Percentiles rank a stretch among this genome's conserved stretches.
Conservation (phyloP, 2,797 vertebrate genomes). For the Esox masquinongy region DNA sequence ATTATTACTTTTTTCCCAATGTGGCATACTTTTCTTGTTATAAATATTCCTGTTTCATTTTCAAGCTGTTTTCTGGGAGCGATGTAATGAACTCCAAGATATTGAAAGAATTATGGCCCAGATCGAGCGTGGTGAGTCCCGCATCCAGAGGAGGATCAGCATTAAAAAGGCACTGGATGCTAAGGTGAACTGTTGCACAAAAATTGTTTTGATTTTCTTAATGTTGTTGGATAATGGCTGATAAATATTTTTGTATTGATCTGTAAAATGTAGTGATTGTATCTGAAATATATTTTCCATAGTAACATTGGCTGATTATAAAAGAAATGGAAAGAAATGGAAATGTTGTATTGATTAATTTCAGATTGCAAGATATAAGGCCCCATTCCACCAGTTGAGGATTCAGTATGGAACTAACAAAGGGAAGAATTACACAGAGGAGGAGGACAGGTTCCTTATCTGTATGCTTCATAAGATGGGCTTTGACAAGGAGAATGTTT, state of each 20-base stretch:
- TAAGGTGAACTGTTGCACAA: conserved; percentile 70
- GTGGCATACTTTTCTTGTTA: conserved; percentile 3
- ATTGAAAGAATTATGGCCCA: conserved; percentile 90
- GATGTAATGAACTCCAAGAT: conserved; percentile 87
- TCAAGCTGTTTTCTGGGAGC: conserved; percentile 87
- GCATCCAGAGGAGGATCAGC: conserved; percentile 86
- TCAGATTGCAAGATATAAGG: conserved; percentile 87
- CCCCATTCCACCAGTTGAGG: conserved; percentile 85
- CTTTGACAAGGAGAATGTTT: conserved; percentile 87
- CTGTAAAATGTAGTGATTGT: too few relatives aligned
- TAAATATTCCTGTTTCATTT: conserved; percentile 32
- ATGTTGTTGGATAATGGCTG: too few relatives aligned
- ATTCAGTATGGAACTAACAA: conserved; percentile 89
- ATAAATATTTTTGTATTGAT: too few relatives aligned
- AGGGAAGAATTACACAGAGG: conserved; percentile 88
- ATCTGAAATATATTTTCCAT: too few relatives aligned
- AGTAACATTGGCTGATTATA: neutral
- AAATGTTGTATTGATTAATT: conserved; percentile 19
- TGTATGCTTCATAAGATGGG: conserved; percentile 91
- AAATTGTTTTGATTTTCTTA: neutral
- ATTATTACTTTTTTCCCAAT: neutral
- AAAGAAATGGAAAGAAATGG: neutral
- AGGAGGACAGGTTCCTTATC: conserved; percentile 86
- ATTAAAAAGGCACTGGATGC: conserved; percentile 88
- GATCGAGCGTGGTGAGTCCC: conserved; percentile 86